phyloP scores from a whole-genome alignment of 2,888 invertebrate genomes.

The Scaptomyza reducta region DNA sequence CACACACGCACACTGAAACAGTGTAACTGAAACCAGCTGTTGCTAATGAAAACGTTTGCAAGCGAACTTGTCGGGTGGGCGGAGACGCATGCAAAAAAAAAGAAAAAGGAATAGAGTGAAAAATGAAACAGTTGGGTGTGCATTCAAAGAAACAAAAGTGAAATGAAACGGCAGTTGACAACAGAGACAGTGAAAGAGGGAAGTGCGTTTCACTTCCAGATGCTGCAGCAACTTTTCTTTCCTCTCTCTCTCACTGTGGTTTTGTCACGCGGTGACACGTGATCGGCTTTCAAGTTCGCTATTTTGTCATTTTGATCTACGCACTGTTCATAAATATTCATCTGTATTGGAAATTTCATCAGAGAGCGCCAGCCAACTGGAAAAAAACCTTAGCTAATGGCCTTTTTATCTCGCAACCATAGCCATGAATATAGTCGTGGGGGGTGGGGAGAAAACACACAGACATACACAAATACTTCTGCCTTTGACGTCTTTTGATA shows the following conservation, averaged over 20 bases:
- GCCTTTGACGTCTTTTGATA: constrained; percentile 63
- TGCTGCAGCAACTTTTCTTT: constrained; percentile 7
- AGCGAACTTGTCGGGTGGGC: constrained; percentile 26
- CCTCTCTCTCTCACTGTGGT: neutral
- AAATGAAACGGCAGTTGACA: constrained; percentile 21
- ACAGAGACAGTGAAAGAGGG: neutral
- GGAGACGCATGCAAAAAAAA: constrained; percentile 3
- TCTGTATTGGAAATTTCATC: constrained; percentile 51
- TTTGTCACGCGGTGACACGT: constrained; percentile 51
- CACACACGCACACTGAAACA: neutral
- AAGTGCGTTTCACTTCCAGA: constrained; percentile 3
- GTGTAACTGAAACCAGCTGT: constrained; percentile 55
- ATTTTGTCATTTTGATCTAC: constrained; percentile 32
- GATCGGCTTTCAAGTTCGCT: constrained; percentile 7
- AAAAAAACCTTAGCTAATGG: constrained; percentile 35
- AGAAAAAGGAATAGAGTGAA: neutral
- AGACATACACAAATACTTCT: constrained; percentile 16
- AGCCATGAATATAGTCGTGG: neutral
- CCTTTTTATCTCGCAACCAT: constrained; percentile 50
- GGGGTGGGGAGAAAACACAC: constrained; percentile 19
- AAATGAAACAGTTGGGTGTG: neutral
- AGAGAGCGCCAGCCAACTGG: neutral
- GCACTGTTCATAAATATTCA: constrained; percentile 10
- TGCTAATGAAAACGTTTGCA: constrained; percentile 35
- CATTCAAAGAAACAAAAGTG: constrained; percentile 28